Percentiles rank a stretch among this genome's conserved stretches.
These are phyloP conservation scores for Tetropium fuscum DNA, from an alignment of 2,888 invertebrate genomes.

Conservation along the genomic window DNA sequence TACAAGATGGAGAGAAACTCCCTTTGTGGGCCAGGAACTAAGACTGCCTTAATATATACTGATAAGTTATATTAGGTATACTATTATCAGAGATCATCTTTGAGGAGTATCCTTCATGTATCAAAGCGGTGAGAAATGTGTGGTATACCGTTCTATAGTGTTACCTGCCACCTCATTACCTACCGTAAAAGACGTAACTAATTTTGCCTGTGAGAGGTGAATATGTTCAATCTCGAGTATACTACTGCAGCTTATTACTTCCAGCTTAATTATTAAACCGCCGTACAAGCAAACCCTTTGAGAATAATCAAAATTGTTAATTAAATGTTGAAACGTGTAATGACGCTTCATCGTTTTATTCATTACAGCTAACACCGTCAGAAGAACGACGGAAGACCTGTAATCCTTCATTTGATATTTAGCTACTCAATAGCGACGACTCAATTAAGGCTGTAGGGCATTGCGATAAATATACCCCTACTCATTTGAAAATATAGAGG, in stretches of 20 bases:
- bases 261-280: constrained; percentile 40
- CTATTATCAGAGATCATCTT: constrained; percentile 32
- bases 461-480: no score
- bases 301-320: constrained; percentile 43
- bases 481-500: no score
- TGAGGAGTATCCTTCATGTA: constrained; percentile 21
- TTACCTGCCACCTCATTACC: constrained; percentile 17
- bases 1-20: constrained; percentile 9
- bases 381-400: background rate
- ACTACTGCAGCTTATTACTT: constrained; percentile 15
- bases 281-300: constrained; percentile 40
- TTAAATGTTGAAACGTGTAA: constrained; percentile 28
- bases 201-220: constrained; percentile 18
- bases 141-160: constrained; percentile 9
- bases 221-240: constrained; percentile 19
- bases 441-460: no score
- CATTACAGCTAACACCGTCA: background rate
- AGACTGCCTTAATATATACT: constrained; percentile 24
- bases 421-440: no score
- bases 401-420: no score
- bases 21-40: constrained; percentile 19
- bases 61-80: constrained; percentile 31
- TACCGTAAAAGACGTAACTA: constrained; percentile 16
- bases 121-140: constrained; percentile 26
- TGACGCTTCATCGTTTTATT: constrained; percentile 6